Evolutionary conservation across 92 coral and sea anemone genomes (phyloP).

Genomic region (Porites rus): DNA sequence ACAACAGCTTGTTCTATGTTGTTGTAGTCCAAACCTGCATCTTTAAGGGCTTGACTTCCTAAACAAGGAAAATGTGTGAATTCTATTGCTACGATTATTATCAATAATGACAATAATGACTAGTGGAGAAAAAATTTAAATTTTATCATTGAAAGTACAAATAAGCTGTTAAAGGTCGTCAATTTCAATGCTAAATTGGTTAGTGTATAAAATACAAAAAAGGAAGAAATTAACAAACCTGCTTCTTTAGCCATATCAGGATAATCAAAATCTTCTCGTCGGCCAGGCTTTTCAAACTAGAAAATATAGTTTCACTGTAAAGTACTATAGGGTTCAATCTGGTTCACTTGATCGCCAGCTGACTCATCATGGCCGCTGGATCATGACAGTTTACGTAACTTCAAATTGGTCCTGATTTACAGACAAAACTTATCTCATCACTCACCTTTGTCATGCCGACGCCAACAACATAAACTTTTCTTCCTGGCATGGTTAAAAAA

Average conservation of each 20-base stretch:
- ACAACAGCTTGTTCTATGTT: conserved; percentile 96
- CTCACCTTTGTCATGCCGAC: conserved; percentile 99
- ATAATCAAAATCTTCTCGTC: conserved; percentile 90
- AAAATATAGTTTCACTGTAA: not conserved
- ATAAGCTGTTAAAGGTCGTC: not conserved
- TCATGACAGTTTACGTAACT: not conserved
- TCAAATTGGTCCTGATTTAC: not conserved
- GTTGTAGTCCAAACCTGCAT: conserved; percentile 85
- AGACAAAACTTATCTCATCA: not conserved
- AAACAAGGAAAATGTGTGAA: not conserved
- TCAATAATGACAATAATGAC: no score
- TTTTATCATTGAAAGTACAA: no score
- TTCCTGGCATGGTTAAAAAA: conserved; percentile 74
- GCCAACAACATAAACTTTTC: conserved; percentile 91
- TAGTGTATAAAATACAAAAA: not conserved
- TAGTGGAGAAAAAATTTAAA: no score
- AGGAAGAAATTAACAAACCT: conserved; percentile 60
- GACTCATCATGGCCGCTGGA: no score
- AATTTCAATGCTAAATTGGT: not conserved
- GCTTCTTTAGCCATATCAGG: conserved; percentile 99
- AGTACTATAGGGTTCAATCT: not conserved
- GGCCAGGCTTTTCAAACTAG: conserved; percentile 98
- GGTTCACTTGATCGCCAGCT: no score
- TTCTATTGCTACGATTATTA: no score
- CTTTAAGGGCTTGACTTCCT: conserved; percentile 92